phyloP scores from a whole-genome alignment of 2,888 invertebrate species.

The Lepeophtheirus nordmannii region DNA sequence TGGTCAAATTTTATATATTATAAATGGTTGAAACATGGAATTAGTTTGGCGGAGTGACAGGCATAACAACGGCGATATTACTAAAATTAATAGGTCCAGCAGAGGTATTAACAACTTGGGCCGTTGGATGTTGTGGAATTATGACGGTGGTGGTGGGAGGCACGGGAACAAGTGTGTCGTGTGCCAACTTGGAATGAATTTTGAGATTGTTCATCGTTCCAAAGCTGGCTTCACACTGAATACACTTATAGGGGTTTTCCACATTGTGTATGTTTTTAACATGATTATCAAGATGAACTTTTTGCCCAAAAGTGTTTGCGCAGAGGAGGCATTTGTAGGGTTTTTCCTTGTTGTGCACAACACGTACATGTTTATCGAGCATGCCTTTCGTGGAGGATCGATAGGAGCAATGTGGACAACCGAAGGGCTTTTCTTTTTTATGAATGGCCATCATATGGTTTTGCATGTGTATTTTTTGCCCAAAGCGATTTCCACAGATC shows the following conservation, averaged over 20 bases:
- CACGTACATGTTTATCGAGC: constrained; percentile 3
- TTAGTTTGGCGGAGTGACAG: no score
- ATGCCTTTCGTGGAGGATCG: background rate
- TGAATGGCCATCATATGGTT: background rate
- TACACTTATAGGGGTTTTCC: constrained; percentile 1
- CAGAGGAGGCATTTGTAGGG: constrained; percentile 1
- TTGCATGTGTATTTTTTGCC: constrained; percentile 2
- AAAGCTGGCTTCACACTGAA: background rate
- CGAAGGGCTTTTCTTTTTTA: background rate
- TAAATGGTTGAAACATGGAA: no score
- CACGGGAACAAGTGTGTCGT: no score
- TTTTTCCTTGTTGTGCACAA: constrained; percentile 3
- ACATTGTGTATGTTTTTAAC: background rate
- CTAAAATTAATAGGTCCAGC: no score
- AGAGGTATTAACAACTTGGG: no score
- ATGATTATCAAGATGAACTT: constrained; percentile 8
- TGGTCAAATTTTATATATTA: no score
- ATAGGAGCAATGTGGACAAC: background rate
- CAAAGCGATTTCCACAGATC: background rate
- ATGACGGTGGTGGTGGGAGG: no score
- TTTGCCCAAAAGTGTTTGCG: background rate
- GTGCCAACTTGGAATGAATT: no score
- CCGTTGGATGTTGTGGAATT: no score
- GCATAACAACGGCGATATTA: no score
- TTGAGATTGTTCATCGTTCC: no score